Conservation (phyloP, 2,113 vertebrate species). For the Actenoides lindsayi region DNA sequence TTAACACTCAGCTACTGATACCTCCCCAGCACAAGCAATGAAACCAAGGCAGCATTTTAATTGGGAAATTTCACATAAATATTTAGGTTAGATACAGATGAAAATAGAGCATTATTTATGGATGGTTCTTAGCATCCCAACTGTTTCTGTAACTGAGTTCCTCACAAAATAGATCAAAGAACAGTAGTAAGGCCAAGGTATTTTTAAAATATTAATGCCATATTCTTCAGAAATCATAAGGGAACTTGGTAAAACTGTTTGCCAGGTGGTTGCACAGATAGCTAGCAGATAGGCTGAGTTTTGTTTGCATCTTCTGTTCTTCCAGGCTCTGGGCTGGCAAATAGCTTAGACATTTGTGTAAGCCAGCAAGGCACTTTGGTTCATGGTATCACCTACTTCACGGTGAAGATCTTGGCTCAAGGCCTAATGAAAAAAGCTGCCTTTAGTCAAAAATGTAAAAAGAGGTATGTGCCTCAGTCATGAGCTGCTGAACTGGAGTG, state of each 20-base stretch:
- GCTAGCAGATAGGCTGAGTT: not conserved
- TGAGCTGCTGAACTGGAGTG: not conserved
- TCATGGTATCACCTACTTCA: not conserved
- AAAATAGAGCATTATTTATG: not conserved
- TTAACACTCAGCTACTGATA: not conserved
- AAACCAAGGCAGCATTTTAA: not conserved
- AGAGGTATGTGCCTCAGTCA: accelerated
- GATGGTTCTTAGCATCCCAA: not conserved
- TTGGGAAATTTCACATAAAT: not conserved
- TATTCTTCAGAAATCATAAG: not conserved
- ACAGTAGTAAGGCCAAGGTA: not conserved
- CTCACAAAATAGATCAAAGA: not conserved
- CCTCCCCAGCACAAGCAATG: not conserved
- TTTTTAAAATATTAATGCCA: not conserved
- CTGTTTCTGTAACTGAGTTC: not conserved
- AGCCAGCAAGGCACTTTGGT: not conserved
- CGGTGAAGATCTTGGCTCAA: not conserved
- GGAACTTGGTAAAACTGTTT: not conserved
- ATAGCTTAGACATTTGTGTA: not conserved
- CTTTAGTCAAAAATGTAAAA: not conserved
- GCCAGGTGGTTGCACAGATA: not conserved
- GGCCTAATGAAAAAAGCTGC: not conserved
- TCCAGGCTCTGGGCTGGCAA: not conserved
- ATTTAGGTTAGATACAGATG: not conserved
- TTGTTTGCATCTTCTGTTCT: not conserved